These are phyloP conservation scores for Chrysogorgia sp. DNA, from an alignment of 92 coral and sea anemone genomes.

Conservation along the genomic window DNA sequence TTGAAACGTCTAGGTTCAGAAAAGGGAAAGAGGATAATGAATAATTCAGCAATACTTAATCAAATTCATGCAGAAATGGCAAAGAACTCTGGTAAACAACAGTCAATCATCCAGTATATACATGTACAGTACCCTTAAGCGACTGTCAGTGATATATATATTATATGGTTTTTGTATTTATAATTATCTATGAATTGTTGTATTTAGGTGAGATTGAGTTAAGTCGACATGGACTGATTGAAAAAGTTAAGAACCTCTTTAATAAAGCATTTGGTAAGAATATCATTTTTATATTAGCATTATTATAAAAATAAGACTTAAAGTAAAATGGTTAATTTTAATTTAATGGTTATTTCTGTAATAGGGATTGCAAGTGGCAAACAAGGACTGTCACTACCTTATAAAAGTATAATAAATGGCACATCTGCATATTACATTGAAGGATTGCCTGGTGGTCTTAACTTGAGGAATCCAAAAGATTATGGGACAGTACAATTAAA, in stretches of 20 bases:
- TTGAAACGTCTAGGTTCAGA: slow-evolving; percentile 22
- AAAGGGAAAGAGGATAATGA: slow-evolving; percentile 13
- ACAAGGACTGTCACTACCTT: slow-evolving; percentile 1
- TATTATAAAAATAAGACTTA: too few relatives aligned
- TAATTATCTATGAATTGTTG: background rate
- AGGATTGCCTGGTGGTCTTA: slow-evolving; percentile 20
- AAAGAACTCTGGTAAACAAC: slow-evolving; percentile 7
- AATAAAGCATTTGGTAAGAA: slow-evolving; percentile 20
- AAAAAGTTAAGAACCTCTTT: slow-evolving; percentile 18
- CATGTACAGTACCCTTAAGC: too few relatives aligned
- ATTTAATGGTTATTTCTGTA: too few relatives aligned
- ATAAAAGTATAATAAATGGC: slow-evolving; percentile 12
- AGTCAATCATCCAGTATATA: too few relatives aligned
- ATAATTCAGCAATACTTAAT: slow-evolving; percentile 9
- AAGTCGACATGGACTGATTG: slow-evolving; percentile 13
- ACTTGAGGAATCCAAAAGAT: slow-evolving; percentile 29
- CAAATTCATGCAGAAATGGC: slow-evolving; percentile 30
- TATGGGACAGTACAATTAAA: slow-evolving; percentile 20
- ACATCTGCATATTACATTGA: slow-evolving; percentile 2
- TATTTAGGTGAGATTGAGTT: slow-evolving; percentile 9
- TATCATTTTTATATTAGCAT: background rate
- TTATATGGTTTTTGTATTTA: too few relatives aligned
- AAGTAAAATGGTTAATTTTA: too few relatives aligned
- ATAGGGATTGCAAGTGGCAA: slow-evolving; percentile 6
- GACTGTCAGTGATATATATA: too few relatives aligned